Percentiles rank a stretch among this genome's conserved stretches.
These are phyloP conservation scores for Graptemys geographica DNA, from an alignment of 2,797 vertebrate species.

Conservation along the genomic window DNA sequence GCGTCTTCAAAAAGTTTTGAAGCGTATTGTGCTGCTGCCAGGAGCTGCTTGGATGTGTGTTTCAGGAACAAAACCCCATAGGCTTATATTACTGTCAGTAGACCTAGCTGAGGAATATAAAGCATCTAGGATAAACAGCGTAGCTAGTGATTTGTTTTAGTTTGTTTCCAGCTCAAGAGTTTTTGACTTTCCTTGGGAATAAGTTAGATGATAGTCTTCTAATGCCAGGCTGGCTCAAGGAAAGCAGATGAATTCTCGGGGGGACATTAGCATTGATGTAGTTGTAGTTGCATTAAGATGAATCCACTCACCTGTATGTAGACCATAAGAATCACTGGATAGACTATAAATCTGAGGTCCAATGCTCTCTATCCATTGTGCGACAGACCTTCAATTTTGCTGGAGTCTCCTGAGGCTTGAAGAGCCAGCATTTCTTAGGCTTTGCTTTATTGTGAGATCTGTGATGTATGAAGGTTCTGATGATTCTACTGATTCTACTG, in stretches of 20 bases:
- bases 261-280: neutral
- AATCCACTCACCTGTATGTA: neutral
- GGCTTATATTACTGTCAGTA: neutral
- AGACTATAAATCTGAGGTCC: neutral
- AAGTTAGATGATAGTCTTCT: neutral
- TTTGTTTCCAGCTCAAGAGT: neutral
- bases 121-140: neutral
- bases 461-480: neutral
- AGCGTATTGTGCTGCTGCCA: neutral
- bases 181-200: neutral
- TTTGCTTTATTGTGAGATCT: neutral
- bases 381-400: neutral
- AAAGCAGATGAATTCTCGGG: neutral
- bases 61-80: neutral
- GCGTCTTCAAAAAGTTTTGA: neutral
- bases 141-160: neutral
- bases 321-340: neutral
- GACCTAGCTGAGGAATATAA: neutral
- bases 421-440: neutral
- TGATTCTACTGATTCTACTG: fast-evolving
- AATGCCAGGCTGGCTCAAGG: neutral
- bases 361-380: neutral
- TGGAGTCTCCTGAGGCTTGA: neutral
- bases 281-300: neutral
- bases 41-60: neutral